Conservation (phyloP, 1,140 invertebrate genomes). For the Zophobas morio region DNA sequence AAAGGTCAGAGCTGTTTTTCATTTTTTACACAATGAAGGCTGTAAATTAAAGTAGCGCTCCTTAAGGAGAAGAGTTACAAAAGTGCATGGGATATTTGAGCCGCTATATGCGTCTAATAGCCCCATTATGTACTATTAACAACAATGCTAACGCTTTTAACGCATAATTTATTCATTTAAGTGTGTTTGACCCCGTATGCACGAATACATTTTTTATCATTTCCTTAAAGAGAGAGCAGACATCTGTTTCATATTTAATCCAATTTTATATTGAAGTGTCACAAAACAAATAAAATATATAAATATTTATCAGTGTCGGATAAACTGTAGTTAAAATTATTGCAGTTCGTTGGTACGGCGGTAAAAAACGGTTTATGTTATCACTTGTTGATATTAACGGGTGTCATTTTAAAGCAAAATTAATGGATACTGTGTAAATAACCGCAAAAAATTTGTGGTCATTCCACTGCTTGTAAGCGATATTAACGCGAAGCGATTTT, state of each 20-base stretch:
- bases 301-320: conserved; percentile 1
- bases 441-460: neutral
- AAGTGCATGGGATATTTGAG: neutral
- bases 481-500: conserved; percentile 1
- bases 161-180: conserved; percentile 37
- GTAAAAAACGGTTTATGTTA: neutral
- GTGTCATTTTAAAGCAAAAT: neutral
- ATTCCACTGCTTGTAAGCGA: neutral
- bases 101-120: conserved; percentile 19
- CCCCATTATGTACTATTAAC: conserved; percentile 27
- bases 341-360: neutral
- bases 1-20: no score
- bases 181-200: conserved; percentile 16
- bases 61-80: neutral
- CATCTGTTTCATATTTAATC: conserved; percentile 21
- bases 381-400: neutral
- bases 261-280: no score
- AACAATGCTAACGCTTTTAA: conserved; percentile 19
- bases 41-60: neutral
- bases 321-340: conserved; percentile 9
- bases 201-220: conserved; percentile 12
- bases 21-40: neutral
- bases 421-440: neutral
- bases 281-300: conserved; percentile 1
- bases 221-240: conserved; percentile 29